A percentile compares a stretch with the other conserved stretches of the same genome.
Conservation (phyloP, 2,797 vertebrate species). For the Limnodromus scolopaceus region DNA sequence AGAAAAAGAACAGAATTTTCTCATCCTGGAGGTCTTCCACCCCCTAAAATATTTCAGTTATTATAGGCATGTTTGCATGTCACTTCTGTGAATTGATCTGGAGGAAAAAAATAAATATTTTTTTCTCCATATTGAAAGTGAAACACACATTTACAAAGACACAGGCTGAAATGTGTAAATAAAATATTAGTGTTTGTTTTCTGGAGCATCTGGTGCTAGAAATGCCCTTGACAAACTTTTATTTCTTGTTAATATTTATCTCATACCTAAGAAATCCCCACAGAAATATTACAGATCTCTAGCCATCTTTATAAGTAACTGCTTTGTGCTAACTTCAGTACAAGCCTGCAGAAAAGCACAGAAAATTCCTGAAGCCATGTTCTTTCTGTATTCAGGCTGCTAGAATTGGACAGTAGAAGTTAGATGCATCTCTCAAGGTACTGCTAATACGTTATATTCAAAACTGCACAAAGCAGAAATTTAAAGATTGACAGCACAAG, state of each 20-base stretch:
- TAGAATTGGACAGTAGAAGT: background rate
- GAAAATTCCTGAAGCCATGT: background rate
- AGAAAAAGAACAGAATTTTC: background rate
- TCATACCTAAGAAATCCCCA: background rate
- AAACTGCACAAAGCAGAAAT: background rate
- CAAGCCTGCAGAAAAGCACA: background rate
- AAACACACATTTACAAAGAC: background rate
- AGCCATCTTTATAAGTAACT: background rate
- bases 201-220: background rate
- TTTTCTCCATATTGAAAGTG: background rate
- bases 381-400: background rate
- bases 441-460: accelerated
- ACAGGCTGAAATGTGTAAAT: background rate
- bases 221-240: background rate
- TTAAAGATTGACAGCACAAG: background rate
- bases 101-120: too few relatives aligned
- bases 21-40: background rate
- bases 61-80: background rate
- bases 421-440: background rate
- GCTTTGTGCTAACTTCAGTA: background rate
- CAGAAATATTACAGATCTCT: background rate
- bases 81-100: background rate
- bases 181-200: background rate
- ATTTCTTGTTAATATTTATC: background rate
- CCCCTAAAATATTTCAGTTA: background rate